A percentile compares a stretch with the other conserved stretches of the same genome.
phyloP scores from a whole-genome alignment of 2,888 invertebrate genomes.

The Scrobipalpa atriplicella region DNA sequence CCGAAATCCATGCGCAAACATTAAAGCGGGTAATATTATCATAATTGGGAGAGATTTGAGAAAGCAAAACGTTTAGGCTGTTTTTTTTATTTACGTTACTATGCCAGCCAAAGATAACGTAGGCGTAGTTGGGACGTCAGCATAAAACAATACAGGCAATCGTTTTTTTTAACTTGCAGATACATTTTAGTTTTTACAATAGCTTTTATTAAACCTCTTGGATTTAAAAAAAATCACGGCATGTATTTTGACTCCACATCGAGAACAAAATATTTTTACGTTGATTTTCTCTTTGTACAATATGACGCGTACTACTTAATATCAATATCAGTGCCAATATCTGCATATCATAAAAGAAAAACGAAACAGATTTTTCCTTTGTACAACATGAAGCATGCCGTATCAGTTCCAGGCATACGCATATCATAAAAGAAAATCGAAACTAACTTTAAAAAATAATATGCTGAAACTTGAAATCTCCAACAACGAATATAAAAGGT shows the following conservation, averaged over 20 bases:
- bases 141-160: no score
- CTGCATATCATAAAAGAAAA: no score
- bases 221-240: not conserved
- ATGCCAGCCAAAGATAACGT: no score
- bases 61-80: not conserved
- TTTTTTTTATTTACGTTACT: not conserved
- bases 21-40: conserved; percentile 30
- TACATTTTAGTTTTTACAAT: not conserved
- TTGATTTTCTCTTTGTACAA: not conserved
- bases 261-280: not conserved
- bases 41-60: conserved; percentile 13
- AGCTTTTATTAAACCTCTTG: not conserved
- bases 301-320: no score
- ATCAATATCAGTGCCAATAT: no score
- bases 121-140: no score
- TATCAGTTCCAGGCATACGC: no score
- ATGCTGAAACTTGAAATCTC: conserved; percentile 30
- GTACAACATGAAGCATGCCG: no score
- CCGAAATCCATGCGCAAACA: conserved; percentile 38
- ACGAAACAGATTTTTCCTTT: no score
- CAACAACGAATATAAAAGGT: conserved; percentile 32
- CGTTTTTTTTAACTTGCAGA: no score
- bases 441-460: not conserved
- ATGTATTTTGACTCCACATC: not conserved
- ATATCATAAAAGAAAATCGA: not conserved